A percentile compares a stretch with the other conserved stretches of the same genome.
phyloP scores from a whole-genome alignment of 64 coral and sea anemone species.

The Montipora capricornis region DNA sequence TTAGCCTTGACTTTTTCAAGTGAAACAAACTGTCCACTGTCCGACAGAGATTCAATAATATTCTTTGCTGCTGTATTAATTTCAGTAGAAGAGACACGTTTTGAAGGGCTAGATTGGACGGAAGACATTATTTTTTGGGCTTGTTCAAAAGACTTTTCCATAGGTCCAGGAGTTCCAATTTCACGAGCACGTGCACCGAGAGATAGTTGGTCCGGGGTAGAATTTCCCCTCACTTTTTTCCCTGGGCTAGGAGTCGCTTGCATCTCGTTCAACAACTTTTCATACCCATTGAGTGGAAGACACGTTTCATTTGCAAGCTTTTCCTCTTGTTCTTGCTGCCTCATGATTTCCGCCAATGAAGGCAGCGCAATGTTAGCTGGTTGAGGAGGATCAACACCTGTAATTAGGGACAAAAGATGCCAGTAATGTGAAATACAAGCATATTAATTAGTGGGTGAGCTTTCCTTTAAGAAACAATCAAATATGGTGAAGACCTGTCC shows the following conservation, averaged over 20 bases:
- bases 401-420: not conserved
- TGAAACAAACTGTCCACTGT: conserved; percentile 62
- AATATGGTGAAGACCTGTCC: no score
- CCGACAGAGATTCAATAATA: conserved; percentile 51
- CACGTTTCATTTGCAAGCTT: not conserved
- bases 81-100: conserved; percentile 3
- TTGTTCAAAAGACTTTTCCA: conserved; percentile 72
- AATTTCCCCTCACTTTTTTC: not conserved
- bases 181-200: conserved; percentile 18
- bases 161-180: conserved; percentile 53
- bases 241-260: not conserved
- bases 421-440: no score
- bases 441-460: no score
- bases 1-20: conserved; percentile 68
- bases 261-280: conserved; percentile 2
- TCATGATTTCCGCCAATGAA: conserved; percentile 23
- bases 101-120: not conserved
- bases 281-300: not conserved
- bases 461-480: no score
- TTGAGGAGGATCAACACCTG: conserved; percentile 1
- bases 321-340: conserved; percentile 54
- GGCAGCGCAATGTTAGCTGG: not conserved
- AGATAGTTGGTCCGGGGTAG: not conserved
- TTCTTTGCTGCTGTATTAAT: conserved; percentile 72
- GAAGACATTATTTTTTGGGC: conserved; percentile 18